Evolutionary conservation across 2,888 invertebrate genomes (phyloP).

Genomic region (Abrostola triplasia): DNA sequence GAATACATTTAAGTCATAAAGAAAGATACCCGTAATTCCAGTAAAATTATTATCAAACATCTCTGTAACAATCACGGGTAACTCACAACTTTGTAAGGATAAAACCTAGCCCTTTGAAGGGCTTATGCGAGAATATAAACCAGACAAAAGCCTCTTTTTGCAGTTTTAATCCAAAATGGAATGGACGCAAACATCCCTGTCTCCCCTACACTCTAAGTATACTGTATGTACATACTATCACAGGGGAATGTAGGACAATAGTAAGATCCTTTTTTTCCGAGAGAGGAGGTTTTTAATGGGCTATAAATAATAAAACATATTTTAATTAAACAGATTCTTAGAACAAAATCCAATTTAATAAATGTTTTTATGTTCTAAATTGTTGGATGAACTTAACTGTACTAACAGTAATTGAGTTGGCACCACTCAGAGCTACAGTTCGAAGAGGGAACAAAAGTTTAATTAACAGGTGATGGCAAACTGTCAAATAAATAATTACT

Average conservation of each 20-base stretch:
- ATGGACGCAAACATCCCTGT: conserved; percentile 2
- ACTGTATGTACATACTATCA: not conserved
- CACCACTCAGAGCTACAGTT: conserved; percentile 6
- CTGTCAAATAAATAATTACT: not conserved
- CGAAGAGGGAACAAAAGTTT: conserved; percentile 15
- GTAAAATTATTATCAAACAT: not conserved
- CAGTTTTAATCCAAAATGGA: conserved; percentile 2
- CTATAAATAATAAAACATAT: too few species aligned
- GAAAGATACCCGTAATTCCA: not conserved
- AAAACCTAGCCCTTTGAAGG: not conserved
- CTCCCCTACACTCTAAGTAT: not conserved
- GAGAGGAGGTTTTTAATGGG: too few species aligned
- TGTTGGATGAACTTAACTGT: not conserved
- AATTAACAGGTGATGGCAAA: conserved; percentile 13
- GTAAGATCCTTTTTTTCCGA: too few species aligned
- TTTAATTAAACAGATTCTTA: too few species aligned
- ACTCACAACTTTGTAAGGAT: not conserved
- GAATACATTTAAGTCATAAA: not conserved
- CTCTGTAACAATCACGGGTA: not conserved
- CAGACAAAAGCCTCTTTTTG: not conserved
- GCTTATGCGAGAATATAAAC: not conserved
- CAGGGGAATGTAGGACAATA: not conserved
- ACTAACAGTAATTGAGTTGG: conserved; percentile 27
- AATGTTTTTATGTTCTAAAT: not conserved
- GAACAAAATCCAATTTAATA: conserved; percentile 12